phyloP scores from a whole-genome alignment of 2,888 invertebrate genomes.

The Clepsis dumicolana region DNA sequence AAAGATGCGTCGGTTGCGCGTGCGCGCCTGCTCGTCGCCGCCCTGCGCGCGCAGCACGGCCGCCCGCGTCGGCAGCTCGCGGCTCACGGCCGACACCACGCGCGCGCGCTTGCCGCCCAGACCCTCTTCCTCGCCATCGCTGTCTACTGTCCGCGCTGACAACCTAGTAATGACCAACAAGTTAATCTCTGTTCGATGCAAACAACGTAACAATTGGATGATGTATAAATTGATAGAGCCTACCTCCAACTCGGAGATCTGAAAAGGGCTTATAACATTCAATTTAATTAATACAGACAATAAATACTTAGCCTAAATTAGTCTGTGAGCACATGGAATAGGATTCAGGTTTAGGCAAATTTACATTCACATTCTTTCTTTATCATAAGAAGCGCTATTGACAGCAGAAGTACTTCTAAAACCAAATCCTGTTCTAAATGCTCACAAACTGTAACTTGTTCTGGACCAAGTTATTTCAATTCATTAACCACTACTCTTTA shows the following conservation, averaged over 20 bases:
- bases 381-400: too few species aligned
- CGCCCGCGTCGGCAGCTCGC: slow-evolving; percentile 92
- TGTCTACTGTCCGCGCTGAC: slow-evolving; percentile 76
- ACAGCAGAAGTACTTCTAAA: too few species aligned
- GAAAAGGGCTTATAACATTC: background rate
- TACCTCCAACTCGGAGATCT: background rate
- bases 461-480: too few species aligned
- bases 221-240: background rate
- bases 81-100: slow-evolving; percentile 91
- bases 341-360: too few species aligned
- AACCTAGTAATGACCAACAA: slow-evolving; percentile 55
- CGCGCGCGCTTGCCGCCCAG: slow-evolving; percentile 67
- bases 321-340: too few species aligned
- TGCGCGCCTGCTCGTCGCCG: slow-evolving; percentile 92
- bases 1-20: slow-evolving; percentile 97
- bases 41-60: slow-evolving; percentile 90
- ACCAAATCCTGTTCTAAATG: too few species aligned
- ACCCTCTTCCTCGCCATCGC: slow-evolving; percentile 81
- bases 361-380: too few species aligned
- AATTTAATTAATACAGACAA: background rate
- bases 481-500: background rate
- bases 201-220: background rate
- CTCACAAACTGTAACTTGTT: too few species aligned
- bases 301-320: too few species aligned
- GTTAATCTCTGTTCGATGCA: background rate